Conservation (phyloP, 2,888 invertebrate genomes). For the Aspidapion aeneum region DNA sequence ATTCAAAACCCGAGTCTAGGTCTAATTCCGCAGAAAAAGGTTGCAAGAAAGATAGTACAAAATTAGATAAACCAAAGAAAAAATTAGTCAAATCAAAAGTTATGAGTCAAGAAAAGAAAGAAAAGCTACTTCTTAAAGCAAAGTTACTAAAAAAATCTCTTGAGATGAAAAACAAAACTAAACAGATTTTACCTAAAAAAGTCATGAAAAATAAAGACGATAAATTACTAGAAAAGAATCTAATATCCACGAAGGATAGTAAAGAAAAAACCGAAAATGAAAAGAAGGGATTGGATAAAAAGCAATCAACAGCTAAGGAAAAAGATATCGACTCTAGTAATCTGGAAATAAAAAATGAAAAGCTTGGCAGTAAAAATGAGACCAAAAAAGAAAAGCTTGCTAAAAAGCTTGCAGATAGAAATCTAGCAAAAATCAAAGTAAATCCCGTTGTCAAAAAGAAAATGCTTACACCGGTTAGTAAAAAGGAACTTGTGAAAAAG, state of each 20-base stretch:
- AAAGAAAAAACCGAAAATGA: conserved; percentile 29
- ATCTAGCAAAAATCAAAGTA: conserved; percentile 4
- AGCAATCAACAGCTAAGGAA: conserved; percentile 31
- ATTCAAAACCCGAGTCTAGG: neutral
- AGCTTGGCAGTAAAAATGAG: conserved; percentile 8
- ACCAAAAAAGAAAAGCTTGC: conserved; percentile 1
- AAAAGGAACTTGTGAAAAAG: conserved; percentile 6
- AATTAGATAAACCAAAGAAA: neutral
- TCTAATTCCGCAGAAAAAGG: too few species aligned
- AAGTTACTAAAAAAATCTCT: conserved; percentile 5
- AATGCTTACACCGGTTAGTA: neutral
- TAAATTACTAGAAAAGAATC: too few species aligned
- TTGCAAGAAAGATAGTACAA: neutral
- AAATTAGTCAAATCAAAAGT: conserved; percentile 3
- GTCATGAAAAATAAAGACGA: conserved; percentile 27
- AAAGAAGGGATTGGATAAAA: conserved; percentile 22
- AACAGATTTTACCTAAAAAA: conserved; percentile 35
- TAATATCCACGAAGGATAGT: conserved; percentile 21
- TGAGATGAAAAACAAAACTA: conserved; percentile 32
- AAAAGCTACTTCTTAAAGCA: neutral
- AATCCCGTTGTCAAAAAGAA: neutral
- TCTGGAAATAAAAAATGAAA: conserved; percentile 14
- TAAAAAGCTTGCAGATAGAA: conserved; percentile 17
- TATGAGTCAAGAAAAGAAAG: too few species aligned
- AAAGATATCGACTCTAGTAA: conserved; percentile 13